Conservation (phyloP, 37 sponge, comb jelly and placozoan species). For the Dysidea cf. avara region DNA sequence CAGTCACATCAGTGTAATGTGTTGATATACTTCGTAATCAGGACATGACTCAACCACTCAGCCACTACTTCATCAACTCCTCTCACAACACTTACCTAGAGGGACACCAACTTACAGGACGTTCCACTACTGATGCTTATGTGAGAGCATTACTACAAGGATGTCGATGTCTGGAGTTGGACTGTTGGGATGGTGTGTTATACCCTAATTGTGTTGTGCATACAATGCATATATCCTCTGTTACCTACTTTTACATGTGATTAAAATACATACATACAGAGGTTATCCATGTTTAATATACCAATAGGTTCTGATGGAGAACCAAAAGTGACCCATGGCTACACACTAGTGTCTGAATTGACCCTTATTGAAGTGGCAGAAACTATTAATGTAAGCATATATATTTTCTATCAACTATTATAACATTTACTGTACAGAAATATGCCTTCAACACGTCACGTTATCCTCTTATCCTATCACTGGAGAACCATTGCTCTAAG, state of each 20-base stretch:
- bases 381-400: conserved; percentile 24
- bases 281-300: too few relatives aligned
- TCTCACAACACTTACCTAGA: conserved; percentile 93
- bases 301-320: conserved; percentile 46
- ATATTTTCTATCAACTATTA: conserved; percentile 1
- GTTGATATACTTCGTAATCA: conserved; percentile 1
- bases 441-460: conserved; percentile 65
- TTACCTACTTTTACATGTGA: too few relatives aligned
- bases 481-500: conserved; percentile 80
- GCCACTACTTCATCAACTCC: conserved; percentile 95
- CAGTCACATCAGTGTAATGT: too few relatives aligned
- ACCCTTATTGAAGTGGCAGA: conserved; percentile 72
- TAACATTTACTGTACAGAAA: conserved; percentile 35
- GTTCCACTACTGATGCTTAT: conserved; percentile 86
- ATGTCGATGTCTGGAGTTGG: conserved; percentile 83
- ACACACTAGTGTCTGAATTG: conserved; percentile 81
- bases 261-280: too few relatives aligned
- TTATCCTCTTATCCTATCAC: conserved; percentile 77
- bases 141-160: conserved; percentile 78
- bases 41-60: conserved; percentile 90
- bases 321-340: conserved; percentile 83
- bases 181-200: conserved; percentile 69
- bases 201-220: too few relatives aligned
- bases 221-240: background rate
- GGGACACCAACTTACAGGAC: conserved; percentile 79